These are phyloP conservation scores for Gallinago undulata DNA, from an alignment of 2,113 vertebrate species.

Conservation along the genomic window DNA sequence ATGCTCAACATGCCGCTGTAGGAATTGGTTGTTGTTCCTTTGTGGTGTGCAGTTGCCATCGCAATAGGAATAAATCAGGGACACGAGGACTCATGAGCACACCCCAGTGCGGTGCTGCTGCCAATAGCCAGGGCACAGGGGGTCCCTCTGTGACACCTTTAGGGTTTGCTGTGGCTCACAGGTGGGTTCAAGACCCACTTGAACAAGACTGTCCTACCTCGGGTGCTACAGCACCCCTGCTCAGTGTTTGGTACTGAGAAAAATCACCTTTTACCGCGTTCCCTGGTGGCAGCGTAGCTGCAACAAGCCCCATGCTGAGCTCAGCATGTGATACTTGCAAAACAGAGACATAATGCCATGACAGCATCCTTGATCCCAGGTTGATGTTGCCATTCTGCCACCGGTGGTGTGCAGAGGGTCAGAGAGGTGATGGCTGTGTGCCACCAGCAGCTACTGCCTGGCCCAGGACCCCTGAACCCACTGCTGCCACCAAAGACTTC, in stretches of 20 bases:
- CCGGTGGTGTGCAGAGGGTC: neutral
- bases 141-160: neutral
- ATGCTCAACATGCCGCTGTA: neutral
- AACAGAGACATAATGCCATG: neutral
- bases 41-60: neutral
- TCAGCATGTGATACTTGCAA: neutral
- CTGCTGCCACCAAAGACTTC: neutral
- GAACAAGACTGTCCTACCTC: neutral
- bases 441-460: neutral
- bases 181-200: neutral
- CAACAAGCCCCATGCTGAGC: neutral
- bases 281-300: neutral
- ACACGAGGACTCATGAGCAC: neutral
- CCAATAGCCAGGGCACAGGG: neutral
- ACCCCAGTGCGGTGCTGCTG: neutral
- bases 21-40: neutral
- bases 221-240: neutral
- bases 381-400: neutral
- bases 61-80: neutral
- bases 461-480: neutral
- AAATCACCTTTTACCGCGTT: neutral
- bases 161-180: neutral
- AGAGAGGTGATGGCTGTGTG: rapidly evolving
- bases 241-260: neutral
- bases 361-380: neutral